phyloP scores from a whole-genome alignment of 35 echinoderm and acorn worm species.

The Lytechinus pictus region DNA sequence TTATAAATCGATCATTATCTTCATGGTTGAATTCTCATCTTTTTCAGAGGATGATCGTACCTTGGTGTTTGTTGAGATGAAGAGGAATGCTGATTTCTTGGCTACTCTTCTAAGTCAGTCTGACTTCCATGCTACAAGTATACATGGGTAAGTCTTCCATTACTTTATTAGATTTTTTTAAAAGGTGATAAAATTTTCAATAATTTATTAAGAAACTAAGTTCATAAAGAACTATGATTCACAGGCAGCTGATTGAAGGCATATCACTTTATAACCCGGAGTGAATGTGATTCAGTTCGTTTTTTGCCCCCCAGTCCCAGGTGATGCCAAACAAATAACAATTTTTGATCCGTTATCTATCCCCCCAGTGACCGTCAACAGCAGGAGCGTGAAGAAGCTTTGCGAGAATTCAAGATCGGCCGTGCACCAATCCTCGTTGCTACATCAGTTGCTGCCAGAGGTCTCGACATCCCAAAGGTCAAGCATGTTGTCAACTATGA shows the following conservation, averaged over 20 bases:
- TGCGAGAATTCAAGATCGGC: constrained; percentile 77
- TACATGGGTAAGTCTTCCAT: constrained; percentile 85
- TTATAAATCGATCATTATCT: too few relatives aligned
- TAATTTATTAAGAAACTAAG: too few relatives aligned
- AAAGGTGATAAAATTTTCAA: too few relatives aligned
- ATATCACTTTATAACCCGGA: too few relatives aligned
- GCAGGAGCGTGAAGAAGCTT: constrained; percentile 91
- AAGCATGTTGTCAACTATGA: constrained; percentile 99
- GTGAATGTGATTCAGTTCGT: too few relatives aligned
- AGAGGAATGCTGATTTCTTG: constrained; percentile 93
- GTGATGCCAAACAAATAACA: too few relatives aligned
- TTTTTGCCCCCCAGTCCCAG: too few relatives aligned
- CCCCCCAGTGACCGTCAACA: constrained; percentile 83
- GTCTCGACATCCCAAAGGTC: constrained; percentile 92
- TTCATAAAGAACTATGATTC: too few relatives aligned
- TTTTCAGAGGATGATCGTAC: constrained; percentile 82
- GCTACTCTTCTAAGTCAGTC: constrained; percentile 88
- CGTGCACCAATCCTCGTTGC: constrained; percentile 87
- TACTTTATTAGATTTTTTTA: background rate
- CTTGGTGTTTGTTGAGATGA: constrained; percentile 88
- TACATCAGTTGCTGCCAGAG: constrained; percentile 91
- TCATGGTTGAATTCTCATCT: background rate
- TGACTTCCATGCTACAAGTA: constrained; percentile 92
- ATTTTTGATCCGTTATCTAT: too few relatives aligned
- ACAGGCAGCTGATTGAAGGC: too few relatives aligned